A percentile compares a stretch with the other conserved stretches of the same genome.
These are phyloP conservation scores for Ormyrus thymus DNA, from an alignment of 2,888 invertebrate species.

Conservation along the genomic window DNA sequence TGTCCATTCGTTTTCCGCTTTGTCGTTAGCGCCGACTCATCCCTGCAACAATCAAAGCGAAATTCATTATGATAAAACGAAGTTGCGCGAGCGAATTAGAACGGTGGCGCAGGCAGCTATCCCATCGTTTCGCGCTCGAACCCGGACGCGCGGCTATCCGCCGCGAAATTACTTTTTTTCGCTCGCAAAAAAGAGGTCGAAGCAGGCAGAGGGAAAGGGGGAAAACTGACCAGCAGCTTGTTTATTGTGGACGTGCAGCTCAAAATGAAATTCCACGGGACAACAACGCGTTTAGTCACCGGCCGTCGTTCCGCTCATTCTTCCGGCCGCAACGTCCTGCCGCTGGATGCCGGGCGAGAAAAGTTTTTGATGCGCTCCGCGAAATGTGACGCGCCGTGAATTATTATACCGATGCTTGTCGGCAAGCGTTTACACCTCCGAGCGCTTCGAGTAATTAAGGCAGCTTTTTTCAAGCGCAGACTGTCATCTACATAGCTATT, in stretches of 20 bases:
- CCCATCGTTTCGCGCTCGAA: too few relatives aligned
- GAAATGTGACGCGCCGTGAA: not conserved
- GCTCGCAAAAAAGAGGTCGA: not conserved
- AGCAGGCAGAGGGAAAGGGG: not conserved
- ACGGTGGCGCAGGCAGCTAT: too few relatives aligned
- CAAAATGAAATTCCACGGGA: slow-evolving; percentile 41
- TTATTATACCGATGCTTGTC: slow-evolving; percentile 16
- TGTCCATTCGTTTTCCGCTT: not conserved
- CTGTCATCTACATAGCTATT: not conserved
- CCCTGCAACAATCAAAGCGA: slow-evolving; percentile 56
- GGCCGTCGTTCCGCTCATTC: not conserved
- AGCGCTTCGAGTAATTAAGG: slow-evolving; percentile 13
- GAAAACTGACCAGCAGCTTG: slow-evolving; percentile 14
- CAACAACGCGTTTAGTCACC: slow-evolving; percentile 3
- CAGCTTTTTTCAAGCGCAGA: not conserved
- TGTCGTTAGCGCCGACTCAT: slow-evolving; percentile 51
- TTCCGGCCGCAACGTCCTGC: not conserved
- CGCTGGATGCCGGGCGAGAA: not conserved
- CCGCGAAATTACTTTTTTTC: slow-evolving; percentile 10
- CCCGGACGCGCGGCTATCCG: not conserved
- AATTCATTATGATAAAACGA: not conserved
- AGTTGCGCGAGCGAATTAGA: not conserved
- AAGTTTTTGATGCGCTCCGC: slow-evolving; percentile 20
- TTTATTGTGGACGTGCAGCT: slow-evolving; percentile 16
- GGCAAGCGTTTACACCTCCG: slow-evolving; percentile 1